A percentile compares a stretch with the other conserved stretches of the same genome.
These are phyloP conservation scores for Zonitis immaculata DNA, from an alignment of 2,888 invertebrate genomes.

Conservation along the genomic window DNA sequence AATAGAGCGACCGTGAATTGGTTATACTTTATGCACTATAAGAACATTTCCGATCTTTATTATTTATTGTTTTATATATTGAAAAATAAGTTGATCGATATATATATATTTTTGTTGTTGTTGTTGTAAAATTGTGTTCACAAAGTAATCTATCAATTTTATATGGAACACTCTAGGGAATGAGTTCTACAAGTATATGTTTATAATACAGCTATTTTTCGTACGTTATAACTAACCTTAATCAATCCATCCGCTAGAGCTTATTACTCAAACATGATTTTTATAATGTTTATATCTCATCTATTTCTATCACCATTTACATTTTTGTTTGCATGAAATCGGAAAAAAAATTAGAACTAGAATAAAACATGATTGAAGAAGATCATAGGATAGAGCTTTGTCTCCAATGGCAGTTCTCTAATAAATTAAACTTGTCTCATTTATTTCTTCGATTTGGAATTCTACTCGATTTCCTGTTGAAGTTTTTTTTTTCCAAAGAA, in stretches of 20 bases:
- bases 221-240: slow-evolving; percentile 7
- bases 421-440: not conserved
- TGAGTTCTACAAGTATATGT: slow-evolving; percentile 8
- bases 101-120: no score
- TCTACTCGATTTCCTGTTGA: not conserved
- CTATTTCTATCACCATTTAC: not conserved
- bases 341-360: not conserved
- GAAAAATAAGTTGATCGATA: no score
- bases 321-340: no score
- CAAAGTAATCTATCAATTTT: slow-evolving; percentile 18
- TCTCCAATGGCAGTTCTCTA: not conserved
- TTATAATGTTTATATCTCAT: not conserved
- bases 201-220: slow-evolving; percentile 6
- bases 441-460: no score
- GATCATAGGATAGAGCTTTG: not conserved
- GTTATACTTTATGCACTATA: no score
- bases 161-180: slow-evolving; percentile 20
- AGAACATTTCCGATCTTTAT: no score
- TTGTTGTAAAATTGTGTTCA: slow-evolving; percentile 18
- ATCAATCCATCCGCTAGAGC: slow-evolving; percentile 3
- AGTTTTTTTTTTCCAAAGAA: no score
- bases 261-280: not conserved
- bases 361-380: not conserved
- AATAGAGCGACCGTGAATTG: no score
- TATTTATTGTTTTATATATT: no score